Evolutionary conservation across 1,140 invertebrate genomes (phyloP), one percentile per base, ranked within the genome.

Genomic region (Hypsibius dujardini): DNA sequence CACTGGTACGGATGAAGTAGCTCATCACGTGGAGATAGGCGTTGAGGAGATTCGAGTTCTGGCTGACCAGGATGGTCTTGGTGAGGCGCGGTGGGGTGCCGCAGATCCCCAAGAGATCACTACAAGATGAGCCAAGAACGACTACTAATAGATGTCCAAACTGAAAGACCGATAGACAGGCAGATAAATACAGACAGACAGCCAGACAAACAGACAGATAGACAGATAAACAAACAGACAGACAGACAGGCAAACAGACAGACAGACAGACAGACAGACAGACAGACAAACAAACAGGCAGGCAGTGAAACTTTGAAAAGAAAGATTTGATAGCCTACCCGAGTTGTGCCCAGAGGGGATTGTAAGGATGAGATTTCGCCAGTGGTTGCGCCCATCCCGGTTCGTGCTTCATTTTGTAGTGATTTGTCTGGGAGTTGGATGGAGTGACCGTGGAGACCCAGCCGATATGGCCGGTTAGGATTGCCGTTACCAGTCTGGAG

Each of bases 381-480:
- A 81, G 71, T 2, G 78, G 74, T 73, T 82, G 78, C 74, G 80
- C 80, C 80, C 80, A 81, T 75, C 79, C 79, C 1, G 81, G 78
- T 47, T 78, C 77, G 73, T 82, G 79, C 71, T 80, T 80, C 70
- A 79, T 76, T 15, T 42, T 12, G 62, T 67, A 67, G 3, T 67
- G 12, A 42, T 12, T 7, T 42, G 62, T 67, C 45, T 67, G 62
- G 3, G 62, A 67, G 42, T 67, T 79, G 45, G 79, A 77, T n/a
- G 80, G 79, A 70, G 78, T 79, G 14, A 90, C 86, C 0, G 88
- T 90, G 45, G 87, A 84, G 69, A 92, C 89, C 91, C 90, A 93
- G 1, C 90, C 89, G 40, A 92, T 82, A 79, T 94, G 91, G 80
- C 92, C 85, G 0, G 89, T 92, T 62, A 93, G 79, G 46, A 93